Base-by-base conservation (phyloP, 2,113 vertebrate genomes). In the Gila orcuttii region DNA sequence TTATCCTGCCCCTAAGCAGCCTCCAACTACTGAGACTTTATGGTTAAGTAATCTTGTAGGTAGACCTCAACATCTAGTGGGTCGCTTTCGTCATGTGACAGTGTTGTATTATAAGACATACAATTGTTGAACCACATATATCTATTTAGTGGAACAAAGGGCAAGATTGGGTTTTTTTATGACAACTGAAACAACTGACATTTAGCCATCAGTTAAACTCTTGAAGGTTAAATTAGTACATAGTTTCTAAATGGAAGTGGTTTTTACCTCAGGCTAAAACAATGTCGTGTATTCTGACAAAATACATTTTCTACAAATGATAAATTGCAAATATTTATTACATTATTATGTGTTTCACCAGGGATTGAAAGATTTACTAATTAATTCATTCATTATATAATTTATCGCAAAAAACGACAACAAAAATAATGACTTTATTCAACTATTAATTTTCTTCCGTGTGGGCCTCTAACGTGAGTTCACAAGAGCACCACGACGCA, bases 31-130 rank as follows among this genome's bases (percentile, higher is more conserved):
- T 71, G 39, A 59, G 79, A 79, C 76, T 88, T 85, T 73, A 83
- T 83, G 57, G 74, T 86, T 73, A 85, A 83, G 83, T 85, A 87
- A 88, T 80, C 85, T 80, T 36, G 64, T 68, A 36, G 64, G 64
- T 68, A 7, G 17, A 68, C 17, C 52, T 57, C 31, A 69, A 21
- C 28, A 3, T 66, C 13, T 36, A 69, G 66, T 69, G 66, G 28
- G 33, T 69, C 8, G 21, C 33, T 69, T 39, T 36, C 4, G 3
- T 21, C 17, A 36, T 36, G 66, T 0, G 10, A 42, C 4, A 9
- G 4, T 71, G 9, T 57, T 57, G 55, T 21, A 21, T 21, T 57
- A 57, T 57, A 57, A 21, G 19, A 42, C 68, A 12, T 23, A 39
- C 1, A 23, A 42, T n/a, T 23, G 21, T 23, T 39, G 3, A 71